Evolutionary conservation across 64 coral and sea anemone genomes (phyloP), one percentile per base, ranked within the genome.

Genomic region (Orbicella faveolata): DNA sequence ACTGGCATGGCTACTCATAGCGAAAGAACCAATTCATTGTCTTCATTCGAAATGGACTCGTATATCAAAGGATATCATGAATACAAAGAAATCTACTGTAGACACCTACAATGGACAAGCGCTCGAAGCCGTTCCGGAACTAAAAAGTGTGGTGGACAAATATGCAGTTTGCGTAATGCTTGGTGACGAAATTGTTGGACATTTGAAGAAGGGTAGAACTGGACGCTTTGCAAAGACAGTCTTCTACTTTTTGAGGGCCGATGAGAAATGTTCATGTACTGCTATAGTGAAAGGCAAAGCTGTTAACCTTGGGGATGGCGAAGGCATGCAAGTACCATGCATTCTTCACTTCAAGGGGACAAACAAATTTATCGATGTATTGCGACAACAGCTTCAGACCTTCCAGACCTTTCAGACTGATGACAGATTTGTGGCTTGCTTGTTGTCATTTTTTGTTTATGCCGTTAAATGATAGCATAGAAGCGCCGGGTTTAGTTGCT

Each of bases 61-160:
- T 88, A 88, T 53, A 88, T 78, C 87, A 88, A 88, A 77, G 54
- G 74, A 77, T 88, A 77, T 88, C 87, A 88, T 88, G 87, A 87
- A 75, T 88, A 88, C 85, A 88, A 88, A 79, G 88, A 78, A 79
- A 79, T 89, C 63, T 89, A 30, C 30, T 30, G 30, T 30, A 34
- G 77, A 81, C 61, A 73, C 88, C 88, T 74, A 73, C 66, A 90
- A 81, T 90, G 63, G 67, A 80, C 76, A 90, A 72, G 78, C 61
- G 30, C 88, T 90, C 39, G 70, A 79, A 81, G 78, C 77, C 36
- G 51, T 79, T 34, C 76, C 62, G 63, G 88, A 81, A 81, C 78
- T 44, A 73, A 81, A 81, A 80, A 90, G 73, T 81, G 75, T 72
- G 64, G 77, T 67, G 61, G 77, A 70, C 76, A 90, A 80, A 80